These are phyloP conservation scores for Dallia pectoralis DNA, from an alignment of 2,797 vertebrate genomes.

Conservation along the genomic window DNA sequence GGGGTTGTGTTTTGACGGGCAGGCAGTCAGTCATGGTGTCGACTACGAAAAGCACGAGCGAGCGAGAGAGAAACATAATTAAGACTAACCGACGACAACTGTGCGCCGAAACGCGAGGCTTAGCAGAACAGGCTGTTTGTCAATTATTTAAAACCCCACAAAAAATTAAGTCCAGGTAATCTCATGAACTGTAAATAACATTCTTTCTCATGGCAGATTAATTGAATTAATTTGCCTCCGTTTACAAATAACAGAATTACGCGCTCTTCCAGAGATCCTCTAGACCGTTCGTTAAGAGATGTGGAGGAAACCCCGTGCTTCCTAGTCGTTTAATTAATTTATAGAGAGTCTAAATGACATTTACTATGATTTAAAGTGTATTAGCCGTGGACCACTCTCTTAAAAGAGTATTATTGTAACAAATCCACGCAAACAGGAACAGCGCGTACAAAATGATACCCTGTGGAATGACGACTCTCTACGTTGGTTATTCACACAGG, in stretches of 20 bases:
- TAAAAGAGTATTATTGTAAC: background rate
- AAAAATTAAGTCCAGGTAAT: constrained; percentile 71
- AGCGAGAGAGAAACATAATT: constrained; percentile 46
- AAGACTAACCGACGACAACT: constrained; percentile 72
- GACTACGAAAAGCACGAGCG: constrained; percentile 51
- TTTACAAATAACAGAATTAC: constrained; percentile 62
- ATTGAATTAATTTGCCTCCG: constrained; percentile 63
- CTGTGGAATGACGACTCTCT: background rate
- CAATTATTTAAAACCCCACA: constrained; percentile 68
- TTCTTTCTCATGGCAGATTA: constrained; percentile 65
- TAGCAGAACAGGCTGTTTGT: constrained; percentile 72
- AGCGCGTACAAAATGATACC: background rate
- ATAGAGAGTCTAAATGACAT: background rate
- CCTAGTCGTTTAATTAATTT: constrained; percentile 2
- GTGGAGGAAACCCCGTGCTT: constrained; percentile 29
- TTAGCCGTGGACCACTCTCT: background rate
- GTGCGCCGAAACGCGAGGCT: constrained; percentile 70
- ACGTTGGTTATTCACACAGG: background rate
- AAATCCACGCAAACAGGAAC: background rate
- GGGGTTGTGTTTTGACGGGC: constrained; percentile 66
- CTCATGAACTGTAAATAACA: constrained; percentile 70
- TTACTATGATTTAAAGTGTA: background rate
- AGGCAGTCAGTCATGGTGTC: constrained; percentile 68
- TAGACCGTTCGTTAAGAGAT: constrained; percentile 37
- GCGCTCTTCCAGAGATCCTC: constrained; percentile 43